Evolutionary conservation across 2,888 invertebrate genomes (phyloP).

Genomic region (Papilio protenor): DNA sequence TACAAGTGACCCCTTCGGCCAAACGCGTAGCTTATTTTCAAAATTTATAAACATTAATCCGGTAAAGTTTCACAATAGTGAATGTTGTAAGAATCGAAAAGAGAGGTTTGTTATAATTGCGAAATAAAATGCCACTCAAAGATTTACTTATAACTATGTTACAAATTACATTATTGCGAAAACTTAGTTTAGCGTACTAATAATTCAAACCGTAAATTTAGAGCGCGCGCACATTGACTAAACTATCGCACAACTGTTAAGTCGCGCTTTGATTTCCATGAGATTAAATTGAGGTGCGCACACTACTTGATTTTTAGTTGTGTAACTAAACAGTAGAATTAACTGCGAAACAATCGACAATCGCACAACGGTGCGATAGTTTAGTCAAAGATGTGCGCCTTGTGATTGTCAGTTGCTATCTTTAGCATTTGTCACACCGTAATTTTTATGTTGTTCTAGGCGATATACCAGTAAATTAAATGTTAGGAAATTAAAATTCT

Average conservation of each 20-base stretch:
- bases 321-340: too few species aligned
- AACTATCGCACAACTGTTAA: too few species aligned
- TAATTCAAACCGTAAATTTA: too few species aligned
- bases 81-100: neutral
- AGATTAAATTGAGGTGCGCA: too few species aligned
- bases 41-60: conserved; percentile 37
- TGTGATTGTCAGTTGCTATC: neutral
- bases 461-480: neutral
- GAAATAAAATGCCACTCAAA: neutral
- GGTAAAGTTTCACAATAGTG: conserved; percentile 19
- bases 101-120: neutral
- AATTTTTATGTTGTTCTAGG: neutral
- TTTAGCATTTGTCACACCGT: too few species aligned
- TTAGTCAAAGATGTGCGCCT: neutral
- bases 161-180: too few species aligned
- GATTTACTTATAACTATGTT: neutral
- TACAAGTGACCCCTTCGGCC: conserved; percentile 34
- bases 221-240: too few species aligned
- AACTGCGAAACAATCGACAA: too few species aligned
- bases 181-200: too few species aligned
- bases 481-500: neutral
- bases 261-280: too few species aligned
- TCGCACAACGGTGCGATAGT: too few species aligned
- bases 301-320: too few species aligned
- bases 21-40: conserved; percentile 27